Base-by-base conservation (phyloP, 2,797 vertebrate species). In the Molossus molossus region DNA sequence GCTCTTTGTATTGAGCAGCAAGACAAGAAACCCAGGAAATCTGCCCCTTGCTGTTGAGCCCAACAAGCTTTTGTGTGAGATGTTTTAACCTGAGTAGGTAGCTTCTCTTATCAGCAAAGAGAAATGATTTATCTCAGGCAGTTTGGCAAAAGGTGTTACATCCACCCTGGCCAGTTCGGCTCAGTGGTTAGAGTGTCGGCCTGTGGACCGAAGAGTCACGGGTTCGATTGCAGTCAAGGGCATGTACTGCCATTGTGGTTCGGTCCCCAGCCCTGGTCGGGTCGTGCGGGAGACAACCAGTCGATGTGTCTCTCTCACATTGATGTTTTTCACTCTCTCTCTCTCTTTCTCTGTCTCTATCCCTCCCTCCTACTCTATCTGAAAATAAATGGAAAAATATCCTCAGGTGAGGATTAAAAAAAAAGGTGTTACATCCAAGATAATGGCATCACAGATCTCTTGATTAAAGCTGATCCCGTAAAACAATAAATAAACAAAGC, bases 11-110 rank as follows among this genome's bases (percentile, higher is more conserved):
- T 5, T n/a, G 23, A 58, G 9, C 12, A 14, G 45, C 77, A 62
- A 73, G 65, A 69, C 50, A 33, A 80, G 58, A 91, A 87, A 79
- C 37, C 8, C n/a, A 89, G 57, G 50, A 79, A 87, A 55, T 81
- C 21, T 79, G 50, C 29, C 69, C n/a, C 20, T 57, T 76, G 25
- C 15, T 70, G 65, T 3, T 23, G 62, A 76, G 77, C 33, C 79
- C n/a, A 86, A 65, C 3, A 11, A 60, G 50, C 65, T 90, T 86
- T 84, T 65, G 29, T 76, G 57, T 57, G 67, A 9, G 5, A 1
- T 65, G n/a, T 80, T 80, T 80, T 91, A 72, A 72, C n/a, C 45
- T 0, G 14, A 80, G 60, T 67, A 55, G 29, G 20, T 64, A 48
- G 45, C 33, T 70, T 82, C 20, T 94, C 48, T 70, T 53, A 87